Percentiles rank a stretch among this genome's conserved stretches.
These are phyloP conservation scores for Ctena decussata DNA, from an alignment of 2,888 invertebrate genomes.

Conservation along the genomic window DNA sequence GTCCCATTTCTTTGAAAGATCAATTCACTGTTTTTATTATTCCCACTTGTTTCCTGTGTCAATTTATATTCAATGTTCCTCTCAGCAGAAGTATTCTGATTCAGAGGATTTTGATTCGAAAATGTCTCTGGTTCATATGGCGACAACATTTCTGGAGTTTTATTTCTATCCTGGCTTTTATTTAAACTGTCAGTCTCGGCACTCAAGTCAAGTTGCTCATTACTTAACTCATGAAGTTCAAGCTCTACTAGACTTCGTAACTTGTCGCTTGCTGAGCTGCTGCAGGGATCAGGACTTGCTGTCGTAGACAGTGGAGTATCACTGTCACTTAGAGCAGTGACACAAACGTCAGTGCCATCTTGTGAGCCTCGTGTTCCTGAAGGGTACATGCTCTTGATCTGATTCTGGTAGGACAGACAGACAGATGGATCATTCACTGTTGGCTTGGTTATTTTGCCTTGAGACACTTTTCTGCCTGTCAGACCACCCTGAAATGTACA, in stretches of 20 bases:
- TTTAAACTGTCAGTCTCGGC: constrained; percentile 42
- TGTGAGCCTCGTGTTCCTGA: constrained; percentile 46
- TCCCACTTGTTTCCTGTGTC: constrained; percentile 61
- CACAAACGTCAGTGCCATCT: constrained; percentile 59
- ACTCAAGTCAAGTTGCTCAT: constrained; percentile 36
- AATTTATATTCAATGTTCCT: no score
- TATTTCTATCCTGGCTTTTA: constrained; percentile 18
- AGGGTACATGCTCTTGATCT: constrained; percentile 79
- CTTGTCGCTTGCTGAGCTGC: constrained; percentile 59
- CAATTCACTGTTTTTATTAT: constrained; percentile 60
- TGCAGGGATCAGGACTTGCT: constrained; percentile 46
- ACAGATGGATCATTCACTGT: constrained; percentile 75
- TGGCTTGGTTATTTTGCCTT: constrained; percentile 40
- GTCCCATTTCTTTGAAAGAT: constrained; percentile 57
- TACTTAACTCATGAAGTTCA: constrained; percentile 46
- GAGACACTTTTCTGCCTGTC: constrained; percentile 58
- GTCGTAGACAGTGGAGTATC: constrained; percentile 56
- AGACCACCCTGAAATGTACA: constrained; percentile 72
- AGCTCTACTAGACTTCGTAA: constrained; percentile 33
- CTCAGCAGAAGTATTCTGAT: no score
- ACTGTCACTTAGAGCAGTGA: constrained; percentile 69
- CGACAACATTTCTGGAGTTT: not conserved
- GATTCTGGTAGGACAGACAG: constrained; percentile 79
- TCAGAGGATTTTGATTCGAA: no score
- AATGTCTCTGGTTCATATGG: no score